A percentile compares a stretch with the other conserved stretches of the same genome.
phyloP scores from a whole-genome alignment of 2,888 invertebrate species.

The Gastrophysa polygoni region DNA sequence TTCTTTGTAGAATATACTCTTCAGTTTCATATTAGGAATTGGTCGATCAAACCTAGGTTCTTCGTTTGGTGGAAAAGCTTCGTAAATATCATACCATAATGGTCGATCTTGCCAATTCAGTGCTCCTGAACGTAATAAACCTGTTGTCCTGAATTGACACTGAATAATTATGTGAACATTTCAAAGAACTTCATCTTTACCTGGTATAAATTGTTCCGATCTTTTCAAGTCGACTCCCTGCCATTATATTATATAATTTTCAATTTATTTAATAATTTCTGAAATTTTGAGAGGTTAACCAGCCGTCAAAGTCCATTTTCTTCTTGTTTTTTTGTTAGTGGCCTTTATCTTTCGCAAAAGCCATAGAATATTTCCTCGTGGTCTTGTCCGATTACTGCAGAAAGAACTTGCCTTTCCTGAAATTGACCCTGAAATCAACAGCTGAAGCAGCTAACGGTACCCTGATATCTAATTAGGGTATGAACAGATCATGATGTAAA shows the following conservation, averaged over 20 bases:
- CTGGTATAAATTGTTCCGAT: conserved; percentile 72
- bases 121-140: conserved; percentile 80
- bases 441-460: too few species aligned
- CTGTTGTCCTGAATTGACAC: conserved; percentile 67
- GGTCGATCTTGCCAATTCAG: conserved; percentile 84
- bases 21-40: conserved; percentile 66
- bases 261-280: too few species aligned
- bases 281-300: too few species aligned
- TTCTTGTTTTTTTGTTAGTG: too few species aligned
- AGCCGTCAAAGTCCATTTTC: too few species aligned
- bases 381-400: too few species aligned
- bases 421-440: too few species aligned
- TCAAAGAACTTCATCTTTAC: conserved; percentile 6
- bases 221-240: conserved; percentile 66
- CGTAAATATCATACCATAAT: conserved; percentile 91
- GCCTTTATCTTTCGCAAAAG: too few species aligned
- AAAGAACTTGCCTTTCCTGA: too few species aligned
- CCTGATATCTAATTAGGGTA: too few species aligned
- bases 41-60: conserved; percentile 80
- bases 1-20: conserved; percentile 81
- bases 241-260: conserved; percentile 33
- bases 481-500: too few species aligned
- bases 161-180: conserved; percentile 39
- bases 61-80: conserved; percentile 85
- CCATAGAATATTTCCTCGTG: too few species aligned